These are phyloP conservation scores for Melipona bicolor DNA, from an alignment of 2,888 invertebrate species.

Conservation along the genomic window DNA sequence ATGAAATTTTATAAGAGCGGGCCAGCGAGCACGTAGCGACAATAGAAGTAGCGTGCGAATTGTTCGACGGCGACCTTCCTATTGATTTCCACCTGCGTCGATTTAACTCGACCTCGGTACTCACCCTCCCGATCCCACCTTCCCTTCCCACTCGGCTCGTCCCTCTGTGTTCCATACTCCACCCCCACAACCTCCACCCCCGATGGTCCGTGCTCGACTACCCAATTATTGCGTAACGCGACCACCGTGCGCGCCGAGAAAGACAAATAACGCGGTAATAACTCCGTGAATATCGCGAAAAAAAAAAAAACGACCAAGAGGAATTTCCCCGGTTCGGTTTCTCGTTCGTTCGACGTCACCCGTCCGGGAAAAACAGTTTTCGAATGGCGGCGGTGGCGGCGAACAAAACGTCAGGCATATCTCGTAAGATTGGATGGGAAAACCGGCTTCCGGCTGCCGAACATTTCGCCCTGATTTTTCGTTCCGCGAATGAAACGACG, in stretches of 20 bases:
- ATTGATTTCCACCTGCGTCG: slow-evolving; percentile 72
- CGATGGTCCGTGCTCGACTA: slow-evolving; percentile 21
- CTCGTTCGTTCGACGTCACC: neutral
- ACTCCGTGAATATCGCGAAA: slow-evolving; percentile 37
- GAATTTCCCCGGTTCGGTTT: neutral
- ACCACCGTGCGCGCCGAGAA: slow-evolving; percentile 5
- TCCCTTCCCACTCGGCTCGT: neutral
- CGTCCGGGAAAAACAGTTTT: slow-evolving; percentile 3
- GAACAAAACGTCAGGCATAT: slow-evolving; percentile 25
- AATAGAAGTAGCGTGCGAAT: slow-evolving; percentile 63
- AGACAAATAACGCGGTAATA: slow-evolving; percentile 64
- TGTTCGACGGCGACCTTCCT: slow-evolving; percentile 64
- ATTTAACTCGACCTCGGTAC: slow-evolving; percentile 59
- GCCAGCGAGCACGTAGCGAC: slow-evolving; percentile 55
- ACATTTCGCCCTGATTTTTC: slow-evolving; percentile 40
- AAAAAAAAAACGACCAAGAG: neutral
- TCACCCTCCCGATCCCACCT: slow-evolving; percentile 7
- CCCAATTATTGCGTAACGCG: slow-evolving; percentile 67
- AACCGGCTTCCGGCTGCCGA: neutral
- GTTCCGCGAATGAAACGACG: slow-evolving; percentile 8
- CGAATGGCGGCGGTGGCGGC: neutral
- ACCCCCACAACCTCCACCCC: neutral
- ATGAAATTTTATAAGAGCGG: slow-evolving; percentile 64
- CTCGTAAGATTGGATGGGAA: slow-evolving; percentile 32
- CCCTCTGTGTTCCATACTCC: neutral